A percentile compares a stretch with the other conserved stretches of the same genome.
Conservation (phyloP, 2,113 vertebrate species). For the Sprattus sprattus region DNA sequence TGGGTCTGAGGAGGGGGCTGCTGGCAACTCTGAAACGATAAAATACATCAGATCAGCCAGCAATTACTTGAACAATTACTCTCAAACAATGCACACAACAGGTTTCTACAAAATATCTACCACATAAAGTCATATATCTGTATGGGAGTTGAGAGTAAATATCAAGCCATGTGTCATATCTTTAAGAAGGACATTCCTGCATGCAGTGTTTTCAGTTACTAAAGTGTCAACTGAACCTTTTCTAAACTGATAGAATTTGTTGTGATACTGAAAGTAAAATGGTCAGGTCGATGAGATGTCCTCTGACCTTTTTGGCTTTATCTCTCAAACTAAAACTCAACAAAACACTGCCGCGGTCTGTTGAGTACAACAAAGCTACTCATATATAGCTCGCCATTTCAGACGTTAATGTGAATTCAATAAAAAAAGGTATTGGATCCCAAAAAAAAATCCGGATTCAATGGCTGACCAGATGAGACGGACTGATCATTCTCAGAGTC, state of each 20-base stretch:
- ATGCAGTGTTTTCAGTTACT: too few species aligned
- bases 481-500: too few species aligned
- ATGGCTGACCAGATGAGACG: too few species aligned
- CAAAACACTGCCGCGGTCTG: neutral
- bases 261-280: too few species aligned
- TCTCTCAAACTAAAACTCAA: neutral
- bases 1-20: slow-evolving; percentile 62
- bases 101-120: neutral
- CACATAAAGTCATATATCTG: neutral
- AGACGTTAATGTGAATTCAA: too few species aligned
- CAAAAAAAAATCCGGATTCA: too few species aligned
- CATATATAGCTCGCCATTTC: neutral
- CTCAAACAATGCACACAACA: neutral
- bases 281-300: neutral
- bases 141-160: neutral
- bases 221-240: too few species aligned
- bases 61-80: neutral
- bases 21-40: slow-evolving; percentile 1
- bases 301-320: neutral
- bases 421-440: too few species aligned
- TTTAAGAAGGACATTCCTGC: too few species aligned
- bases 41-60: neutral
- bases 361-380: neutral
- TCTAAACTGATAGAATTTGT: too few species aligned
- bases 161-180: neutral